Percentiles rank a stretch among this genome's conserved stretches.
Conservation (phyloP, 2,888 invertebrate genomes). For the Pemphredon lugubris region DNA sequence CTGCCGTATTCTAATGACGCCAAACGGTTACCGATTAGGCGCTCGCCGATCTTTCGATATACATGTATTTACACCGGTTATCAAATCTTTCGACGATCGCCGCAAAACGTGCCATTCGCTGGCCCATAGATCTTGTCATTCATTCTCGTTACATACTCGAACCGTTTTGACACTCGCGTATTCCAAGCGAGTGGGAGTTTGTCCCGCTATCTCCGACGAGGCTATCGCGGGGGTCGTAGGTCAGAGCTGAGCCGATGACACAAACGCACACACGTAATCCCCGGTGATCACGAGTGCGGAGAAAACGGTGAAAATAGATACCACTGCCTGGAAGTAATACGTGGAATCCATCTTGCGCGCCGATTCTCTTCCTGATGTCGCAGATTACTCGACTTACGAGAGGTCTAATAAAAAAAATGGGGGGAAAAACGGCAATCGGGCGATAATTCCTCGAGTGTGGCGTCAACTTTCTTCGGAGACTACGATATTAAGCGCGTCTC, state of each 20-base stretch:
- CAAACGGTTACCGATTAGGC: too few relatives aligned
- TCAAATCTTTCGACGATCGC: too few relatives aligned
- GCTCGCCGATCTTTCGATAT: too few relatives aligned
- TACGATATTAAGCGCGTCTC: too few relatives aligned
- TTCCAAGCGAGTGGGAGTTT: constrained; percentile 49
- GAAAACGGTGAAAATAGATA: constrained; percentile 64
- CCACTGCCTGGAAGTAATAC: constrained; percentile 39
- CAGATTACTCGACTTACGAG: constrained; percentile 28
- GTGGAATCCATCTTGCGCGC: constrained; percentile 32
- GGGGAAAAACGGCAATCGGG: neutral
- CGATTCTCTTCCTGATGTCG: constrained; percentile 51
- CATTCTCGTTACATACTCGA: too few relatives aligned
- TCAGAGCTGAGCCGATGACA: constrained; percentile 66
- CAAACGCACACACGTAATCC: constrained; percentile 61
- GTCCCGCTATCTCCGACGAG: constrained; percentile 67
- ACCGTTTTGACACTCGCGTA: constrained; percentile 64
- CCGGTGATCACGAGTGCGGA: constrained; percentile 43
- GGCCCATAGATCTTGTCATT: too few relatives aligned
- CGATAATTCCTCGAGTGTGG: neutral
- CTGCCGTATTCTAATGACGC: too few relatives aligned
- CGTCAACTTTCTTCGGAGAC: too few relatives aligned
- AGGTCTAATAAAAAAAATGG: constrained; percentile 8
- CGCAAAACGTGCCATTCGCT: too few relatives aligned
- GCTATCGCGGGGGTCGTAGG: constrained; percentile 77
- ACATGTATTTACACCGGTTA: too few relatives aligned